Conservation (phyloP, 2,888 invertebrate genomes). For the Osmoderma eremita region DNA sequence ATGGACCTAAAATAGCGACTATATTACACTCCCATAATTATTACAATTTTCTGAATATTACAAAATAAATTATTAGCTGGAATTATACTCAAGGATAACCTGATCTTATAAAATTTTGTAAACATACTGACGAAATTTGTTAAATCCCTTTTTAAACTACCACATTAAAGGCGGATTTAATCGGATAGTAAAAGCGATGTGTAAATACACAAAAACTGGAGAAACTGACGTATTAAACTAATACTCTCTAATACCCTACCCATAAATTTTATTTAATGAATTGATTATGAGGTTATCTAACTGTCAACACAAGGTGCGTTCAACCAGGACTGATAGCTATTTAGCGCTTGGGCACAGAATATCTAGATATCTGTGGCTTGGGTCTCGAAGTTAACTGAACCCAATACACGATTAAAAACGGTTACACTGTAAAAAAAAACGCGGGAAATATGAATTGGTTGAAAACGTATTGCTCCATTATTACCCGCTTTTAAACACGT, state of each 20-base stretch:
- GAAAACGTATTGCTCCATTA: no score
- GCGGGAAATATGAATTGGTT: no score
- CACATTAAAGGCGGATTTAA: neutral
- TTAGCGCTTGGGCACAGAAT: neutral
- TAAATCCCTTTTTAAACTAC: conserved; percentile 1
- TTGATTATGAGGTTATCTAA: conserved; percentile 20
- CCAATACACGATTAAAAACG: no score
- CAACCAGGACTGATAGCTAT: neutral
- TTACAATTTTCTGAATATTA: neutral
- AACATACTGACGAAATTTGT: conserved; percentile 10
- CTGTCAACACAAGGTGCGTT: conserved; percentile 8
- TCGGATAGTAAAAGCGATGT: neutral
- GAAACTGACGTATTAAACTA: no score
- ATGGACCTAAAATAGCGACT: conserved; percentile 11
- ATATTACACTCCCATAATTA: neutral
- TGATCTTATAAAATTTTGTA: conserved; percentile 20
- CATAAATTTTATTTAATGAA: no score
- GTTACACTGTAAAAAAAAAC: no score
- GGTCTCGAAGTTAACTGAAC: no score
- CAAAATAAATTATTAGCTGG: conserved; percentile 10
- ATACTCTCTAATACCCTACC: no score
- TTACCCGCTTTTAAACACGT: no score
- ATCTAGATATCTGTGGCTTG: no score
- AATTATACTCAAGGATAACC: conserved; percentile 11
- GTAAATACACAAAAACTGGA: neutral